A percentile compares a stretch with the other conserved stretches of the same genome.
Evolutionary conservation across 1,140 invertebrate species (phyloP).

Genomic region (Gryllus bimaculatus): DNA sequence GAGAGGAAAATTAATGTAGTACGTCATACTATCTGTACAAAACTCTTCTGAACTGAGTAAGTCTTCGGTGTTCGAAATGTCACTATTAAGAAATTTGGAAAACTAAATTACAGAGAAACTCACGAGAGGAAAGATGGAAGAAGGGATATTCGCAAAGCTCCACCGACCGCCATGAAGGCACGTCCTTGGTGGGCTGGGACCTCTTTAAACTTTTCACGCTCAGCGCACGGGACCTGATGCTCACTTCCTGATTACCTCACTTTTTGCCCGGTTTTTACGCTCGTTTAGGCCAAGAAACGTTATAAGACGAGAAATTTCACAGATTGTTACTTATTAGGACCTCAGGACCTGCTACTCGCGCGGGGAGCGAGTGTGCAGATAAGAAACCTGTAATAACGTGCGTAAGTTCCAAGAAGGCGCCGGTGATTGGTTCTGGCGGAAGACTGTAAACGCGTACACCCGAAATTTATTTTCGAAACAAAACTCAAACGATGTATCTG

Average conservation of each 20-base stretch:
- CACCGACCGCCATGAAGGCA: too few relatives aligned
- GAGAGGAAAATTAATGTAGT: too few relatives aligned
- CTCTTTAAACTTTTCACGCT: not conserved
- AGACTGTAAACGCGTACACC: not conserved
- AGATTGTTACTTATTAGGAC: conserved; percentile 1
- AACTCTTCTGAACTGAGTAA: too few relatives aligned
- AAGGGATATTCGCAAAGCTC: too few relatives aligned
- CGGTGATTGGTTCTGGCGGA: not conserved
- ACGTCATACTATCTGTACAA: too few relatives aligned
- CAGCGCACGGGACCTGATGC: not conserved
- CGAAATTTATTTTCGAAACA: conserved; percentile 2
- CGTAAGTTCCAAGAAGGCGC: not conserved
- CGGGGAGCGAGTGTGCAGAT: not conserved
- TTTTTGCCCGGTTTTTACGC: not conserved
- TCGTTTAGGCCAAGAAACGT: not conserved
- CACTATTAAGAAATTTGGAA: too few relatives aligned
- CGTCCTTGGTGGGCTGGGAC: too few relatives aligned
- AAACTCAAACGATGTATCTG: not conserved
- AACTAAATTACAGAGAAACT: too few relatives aligned
- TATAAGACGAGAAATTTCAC: not conserved
- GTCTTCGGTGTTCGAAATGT: too few relatives aligned
- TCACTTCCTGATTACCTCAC: not conserved
- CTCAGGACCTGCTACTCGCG: not conserved
- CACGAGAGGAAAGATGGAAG: too few relatives aligned
- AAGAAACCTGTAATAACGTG: not conserved